phyloP scores from a whole-genome alignment of 2,888 invertebrate genomes.

The Scrobipalpa costella region DNA sequence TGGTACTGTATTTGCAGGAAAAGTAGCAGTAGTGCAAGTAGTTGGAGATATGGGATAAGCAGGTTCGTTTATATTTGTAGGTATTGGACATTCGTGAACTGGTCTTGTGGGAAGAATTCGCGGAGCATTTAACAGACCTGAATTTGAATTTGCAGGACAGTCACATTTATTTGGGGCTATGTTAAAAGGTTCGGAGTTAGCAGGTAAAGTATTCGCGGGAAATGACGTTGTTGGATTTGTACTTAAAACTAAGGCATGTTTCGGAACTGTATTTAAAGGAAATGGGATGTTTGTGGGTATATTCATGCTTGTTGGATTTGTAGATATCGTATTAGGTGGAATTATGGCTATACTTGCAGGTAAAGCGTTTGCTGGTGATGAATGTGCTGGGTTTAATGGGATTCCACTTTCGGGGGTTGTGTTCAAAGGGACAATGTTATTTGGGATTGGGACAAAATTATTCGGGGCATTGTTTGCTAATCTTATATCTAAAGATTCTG shows the following conservation, averaged over 20 bases:
- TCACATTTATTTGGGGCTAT: neutral
- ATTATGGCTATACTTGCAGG: neutral
- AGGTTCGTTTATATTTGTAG: neutral
- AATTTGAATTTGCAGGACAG: neutral
- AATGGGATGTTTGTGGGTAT: no score
- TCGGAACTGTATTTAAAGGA: neutral
- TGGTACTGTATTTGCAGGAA: neutral
- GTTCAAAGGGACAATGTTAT: neutral
- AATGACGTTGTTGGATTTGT: neutral
- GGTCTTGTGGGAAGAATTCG: neutral
- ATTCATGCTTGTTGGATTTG: no score
- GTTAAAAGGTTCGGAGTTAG: neutral
- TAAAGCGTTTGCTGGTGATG: neutral
- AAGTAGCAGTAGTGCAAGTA: neutral
- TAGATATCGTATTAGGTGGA: neutral
- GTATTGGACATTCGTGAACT: neutral
- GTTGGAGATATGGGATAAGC: no score
- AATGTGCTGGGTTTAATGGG: no score
- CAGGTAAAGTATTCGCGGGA: neutral
- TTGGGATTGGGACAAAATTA: no score
- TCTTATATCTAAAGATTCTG: no score
- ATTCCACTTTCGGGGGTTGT: no score
- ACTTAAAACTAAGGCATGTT: neutral
- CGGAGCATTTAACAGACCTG: neutral
- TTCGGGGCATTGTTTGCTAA: no score